These are phyloP conservation scores for Drosophila nigritarsus DNA, from an alignment of 2,888 invertebrate species.

Conservation along the genomic window DNA sequence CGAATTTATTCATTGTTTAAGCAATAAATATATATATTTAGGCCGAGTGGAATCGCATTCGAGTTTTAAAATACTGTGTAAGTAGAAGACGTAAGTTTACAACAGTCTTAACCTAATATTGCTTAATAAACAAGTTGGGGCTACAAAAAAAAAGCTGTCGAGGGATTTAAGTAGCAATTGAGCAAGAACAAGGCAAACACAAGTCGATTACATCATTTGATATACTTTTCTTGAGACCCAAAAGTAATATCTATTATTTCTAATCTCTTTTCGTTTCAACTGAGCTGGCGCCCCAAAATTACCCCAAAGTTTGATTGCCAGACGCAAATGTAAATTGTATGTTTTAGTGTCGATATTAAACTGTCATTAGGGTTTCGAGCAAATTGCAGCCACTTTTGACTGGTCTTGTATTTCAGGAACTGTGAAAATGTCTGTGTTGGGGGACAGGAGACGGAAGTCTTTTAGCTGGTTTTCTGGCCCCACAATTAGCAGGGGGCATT, in stretches of 20 bases:
- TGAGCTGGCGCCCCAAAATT: constrained; percentile 1
- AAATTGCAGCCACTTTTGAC: constrained; percentile 36
- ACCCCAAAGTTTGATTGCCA: constrained; percentile 13
- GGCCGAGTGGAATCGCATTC: background rate
- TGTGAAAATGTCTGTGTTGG: background rate
- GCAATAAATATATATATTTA: background rate
- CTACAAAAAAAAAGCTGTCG: background rate
- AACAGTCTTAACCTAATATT: background rate
- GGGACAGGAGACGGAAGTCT: background rate
- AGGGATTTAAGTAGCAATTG: background rate
- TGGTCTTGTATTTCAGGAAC: constrained; percentile 30
- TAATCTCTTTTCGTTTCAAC: background rate
- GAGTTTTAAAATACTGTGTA: background rate
- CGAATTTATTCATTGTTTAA: background rate
- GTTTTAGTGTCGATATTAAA: constrained; percentile 38
- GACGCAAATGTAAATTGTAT: constrained; percentile 42
- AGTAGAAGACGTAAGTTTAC: background rate
- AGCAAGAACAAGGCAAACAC: background rate
- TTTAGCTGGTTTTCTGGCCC: background rate
- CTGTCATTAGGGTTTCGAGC: constrained; percentile 43
- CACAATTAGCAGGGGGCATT: constrained; percentile 54
- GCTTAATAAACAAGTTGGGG: background rate
- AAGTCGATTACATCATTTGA: background rate
- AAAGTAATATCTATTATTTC: constrained; percentile 1
- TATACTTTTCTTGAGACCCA: background rate